Conservation (phyloP, 2,797 vertebrate species). For the Ctenosaura bakeri region DNA sequence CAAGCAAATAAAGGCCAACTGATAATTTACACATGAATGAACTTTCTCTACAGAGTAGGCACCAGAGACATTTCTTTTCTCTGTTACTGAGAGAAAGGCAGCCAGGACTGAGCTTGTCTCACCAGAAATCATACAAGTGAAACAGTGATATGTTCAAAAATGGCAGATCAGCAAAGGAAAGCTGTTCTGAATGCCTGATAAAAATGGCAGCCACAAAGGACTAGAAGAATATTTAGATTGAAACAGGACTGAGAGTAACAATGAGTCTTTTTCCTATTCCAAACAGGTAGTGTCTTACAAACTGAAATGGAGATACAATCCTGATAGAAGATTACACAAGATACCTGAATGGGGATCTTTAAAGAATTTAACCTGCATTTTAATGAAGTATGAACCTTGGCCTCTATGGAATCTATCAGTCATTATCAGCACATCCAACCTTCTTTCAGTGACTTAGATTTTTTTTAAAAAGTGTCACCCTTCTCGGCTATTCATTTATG, state of each 20-base stretch:
- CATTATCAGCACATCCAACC: conserved; percentile 35
- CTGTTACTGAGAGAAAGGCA: conserved; percentile 73
- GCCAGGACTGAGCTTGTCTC: conserved; percentile 81
- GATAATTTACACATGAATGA: conserved; percentile 89
- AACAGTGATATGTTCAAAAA: conserved; percentile 71
- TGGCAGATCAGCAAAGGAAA: conserved; percentile 72
- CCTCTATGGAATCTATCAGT: conserved; percentile 43
- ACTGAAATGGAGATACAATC: conserved; percentile 78
- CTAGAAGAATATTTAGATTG: conserved; percentile 72
- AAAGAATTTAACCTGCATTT: conserved; percentile 68
- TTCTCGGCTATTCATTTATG: conserved; percentile 12
- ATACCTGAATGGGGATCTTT: conserved; percentile 69
- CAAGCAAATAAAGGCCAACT: conserved; percentile 83
- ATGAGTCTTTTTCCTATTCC: conserved; percentile 77
- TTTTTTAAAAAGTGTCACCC: background rate
- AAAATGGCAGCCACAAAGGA: conserved; percentile 82
- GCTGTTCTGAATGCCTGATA: conserved; percentile 77
- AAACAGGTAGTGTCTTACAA: conserved; percentile 78
- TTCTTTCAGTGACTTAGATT: conserved; percentile 39
- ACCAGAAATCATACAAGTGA: conserved; percentile 78
- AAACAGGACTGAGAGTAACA: conserved; percentile 73
- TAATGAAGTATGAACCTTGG: conserved; percentile 51
- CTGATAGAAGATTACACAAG: conserved; percentile 81
- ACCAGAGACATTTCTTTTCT: conserved; percentile 81
- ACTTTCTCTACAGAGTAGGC: conserved; percentile 77